Evolutionary conservation across 2,797 vertebrate genomes (phyloP).

Genomic region (Chelon auratus): DNA sequence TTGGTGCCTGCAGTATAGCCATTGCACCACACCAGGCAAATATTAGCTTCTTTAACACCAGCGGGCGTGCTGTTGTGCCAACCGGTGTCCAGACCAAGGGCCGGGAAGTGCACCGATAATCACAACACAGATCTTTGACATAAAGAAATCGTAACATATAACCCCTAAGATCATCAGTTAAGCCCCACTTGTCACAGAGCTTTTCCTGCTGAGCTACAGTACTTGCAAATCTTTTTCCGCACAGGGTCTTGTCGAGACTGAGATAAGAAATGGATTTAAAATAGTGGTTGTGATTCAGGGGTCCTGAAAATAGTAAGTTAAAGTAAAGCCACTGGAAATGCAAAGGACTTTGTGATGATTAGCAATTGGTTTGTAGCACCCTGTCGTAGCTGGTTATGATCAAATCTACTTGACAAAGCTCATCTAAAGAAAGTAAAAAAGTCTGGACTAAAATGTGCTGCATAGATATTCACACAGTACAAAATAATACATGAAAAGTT

Average conservation of each 20-base stretch:
- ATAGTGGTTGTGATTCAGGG: neutral
- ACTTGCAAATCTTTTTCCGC: conserved; percentile 16
- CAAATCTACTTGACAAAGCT: neutral
- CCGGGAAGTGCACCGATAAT: conserved; percentile 30
- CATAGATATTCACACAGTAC: neutral
- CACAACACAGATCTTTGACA: conserved; percentile 30
- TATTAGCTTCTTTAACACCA: conserved; percentile 6
- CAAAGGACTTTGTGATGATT: conserved; percentile 14
- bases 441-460: neutral
- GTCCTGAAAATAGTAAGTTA: too few species aligned
- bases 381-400: conserved; percentile 11
- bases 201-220: conserved; percentile 14
- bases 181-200: conserved; percentile 12
- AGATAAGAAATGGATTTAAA: conserved; percentile 8
- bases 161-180: conserved; percentile 28
- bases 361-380: conserved; percentile 36
- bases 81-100: conserved; percentile 32
- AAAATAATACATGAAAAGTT: conserved; percentile 2
- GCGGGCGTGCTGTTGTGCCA: conserved; percentile 25
- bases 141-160: conserved; percentile 25
- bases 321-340: conserved; percentile 3
- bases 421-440: neutral
- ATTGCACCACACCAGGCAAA: conserved; percentile 17
- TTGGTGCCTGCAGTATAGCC: conserved; percentile 27
- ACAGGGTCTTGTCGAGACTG: conserved; percentile 19